Evolutionary conservation across 2,797 vertebrate genomes (phyloP).

Genomic region (Argya squamiceps): DNA sequence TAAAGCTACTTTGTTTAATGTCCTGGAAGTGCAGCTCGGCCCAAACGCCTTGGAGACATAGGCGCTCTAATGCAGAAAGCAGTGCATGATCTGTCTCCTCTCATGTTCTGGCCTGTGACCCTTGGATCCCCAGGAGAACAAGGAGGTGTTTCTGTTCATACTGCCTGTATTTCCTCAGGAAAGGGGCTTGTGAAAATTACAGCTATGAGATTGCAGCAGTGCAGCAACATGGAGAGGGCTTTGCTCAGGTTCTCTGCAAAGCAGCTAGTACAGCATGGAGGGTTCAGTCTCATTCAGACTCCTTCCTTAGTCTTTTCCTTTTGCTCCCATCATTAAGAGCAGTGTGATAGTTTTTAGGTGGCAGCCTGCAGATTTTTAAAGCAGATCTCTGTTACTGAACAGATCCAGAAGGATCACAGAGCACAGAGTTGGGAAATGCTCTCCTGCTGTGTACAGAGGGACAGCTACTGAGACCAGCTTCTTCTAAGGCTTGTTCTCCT

Average conservation of each 20-base stretch:
- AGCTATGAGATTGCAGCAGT: neutral
- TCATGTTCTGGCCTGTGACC: slow-evolving; percentile 1
- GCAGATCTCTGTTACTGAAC: neutral
- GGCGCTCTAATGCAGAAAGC: slow-evolving; percentile 32
- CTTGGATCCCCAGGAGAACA: neutral
- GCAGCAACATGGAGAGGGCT: rapidly evolving
- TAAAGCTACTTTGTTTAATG: neutral
- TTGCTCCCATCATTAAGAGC: neutral
- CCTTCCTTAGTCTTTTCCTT: neutral
- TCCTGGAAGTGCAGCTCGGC: neutral
- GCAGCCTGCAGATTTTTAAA: neutral
- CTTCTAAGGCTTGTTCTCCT: neutral
- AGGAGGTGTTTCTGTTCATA: neutral
- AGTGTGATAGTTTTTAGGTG: neutral
- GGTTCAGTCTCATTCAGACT: neutral
- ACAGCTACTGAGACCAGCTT: neutral
- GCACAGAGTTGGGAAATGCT: neutral
- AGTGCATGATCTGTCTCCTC: neutral
- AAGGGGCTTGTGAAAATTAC: neutral
- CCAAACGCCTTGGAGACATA: neutral
- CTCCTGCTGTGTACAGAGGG: neutral
- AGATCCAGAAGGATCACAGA: neutral
- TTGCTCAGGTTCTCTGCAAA: neutral
- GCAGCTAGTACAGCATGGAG: neutral
- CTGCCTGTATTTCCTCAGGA: neutral